phyloP scores from a whole-genome alignment of 1,140 invertebrate genomes.

The Philotrypesis tridentata region DNA sequence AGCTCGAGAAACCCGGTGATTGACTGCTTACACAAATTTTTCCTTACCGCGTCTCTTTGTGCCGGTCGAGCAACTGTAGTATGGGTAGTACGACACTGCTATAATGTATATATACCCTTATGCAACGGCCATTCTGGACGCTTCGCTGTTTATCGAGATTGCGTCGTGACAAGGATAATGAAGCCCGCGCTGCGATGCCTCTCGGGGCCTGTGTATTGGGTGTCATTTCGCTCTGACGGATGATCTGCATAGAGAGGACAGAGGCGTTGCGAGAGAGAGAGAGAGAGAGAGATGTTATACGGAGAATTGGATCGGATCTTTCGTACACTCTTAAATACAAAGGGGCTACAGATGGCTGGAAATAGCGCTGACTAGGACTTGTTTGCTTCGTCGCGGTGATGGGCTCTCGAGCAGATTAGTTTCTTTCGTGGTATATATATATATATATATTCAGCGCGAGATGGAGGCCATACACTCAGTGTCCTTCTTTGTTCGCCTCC shows the following conservation, averaged over 20 bases:
- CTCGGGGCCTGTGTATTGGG: background rate
- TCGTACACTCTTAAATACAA: conserved; percentile 21
- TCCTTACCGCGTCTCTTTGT: background rate
- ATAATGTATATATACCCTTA: too few species aligned
- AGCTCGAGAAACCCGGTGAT: background rate
- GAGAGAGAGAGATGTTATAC: background rate
- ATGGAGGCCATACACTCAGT: background rate
- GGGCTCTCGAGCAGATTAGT: background rate
- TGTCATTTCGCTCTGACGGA: background rate
- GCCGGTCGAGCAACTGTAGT: background rate
- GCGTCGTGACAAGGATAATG: background rate
- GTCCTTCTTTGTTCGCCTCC: background rate
- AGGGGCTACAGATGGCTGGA: background rate
- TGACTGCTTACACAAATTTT: conserved; percentile 14
- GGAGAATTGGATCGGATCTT: background rate
- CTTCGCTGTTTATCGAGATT: background rate
- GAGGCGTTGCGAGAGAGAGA: background rate
- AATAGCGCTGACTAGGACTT: conserved; percentile 27
- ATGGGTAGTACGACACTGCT: background rate
- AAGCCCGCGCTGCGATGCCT: background rate
- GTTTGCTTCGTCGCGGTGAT: conserved; percentile 4
- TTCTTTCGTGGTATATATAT: background rate
- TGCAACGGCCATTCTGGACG: background rate
- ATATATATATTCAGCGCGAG: background rate
- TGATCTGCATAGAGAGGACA: background rate